Evolutionary conservation across 2,797 vertebrate genomes (phyloP), one percentile per base, ranked within the genome.

Genomic region (Rallus crepitans): DNA sequence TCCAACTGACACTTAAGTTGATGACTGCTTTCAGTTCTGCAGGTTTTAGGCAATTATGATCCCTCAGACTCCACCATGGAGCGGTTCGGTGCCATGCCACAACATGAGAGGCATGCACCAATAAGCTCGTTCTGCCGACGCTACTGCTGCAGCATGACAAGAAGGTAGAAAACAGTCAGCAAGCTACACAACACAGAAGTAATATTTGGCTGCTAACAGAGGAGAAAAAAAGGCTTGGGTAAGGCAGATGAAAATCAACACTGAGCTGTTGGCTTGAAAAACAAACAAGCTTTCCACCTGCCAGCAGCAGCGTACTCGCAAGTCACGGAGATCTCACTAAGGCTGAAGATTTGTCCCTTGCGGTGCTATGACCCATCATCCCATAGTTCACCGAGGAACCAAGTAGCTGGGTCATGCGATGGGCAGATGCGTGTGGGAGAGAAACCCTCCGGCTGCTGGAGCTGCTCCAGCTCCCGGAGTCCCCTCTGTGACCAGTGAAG

Each of bases 401-500:
- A 92, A 87, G 95, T 12, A 87, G 94, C 88, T 94, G 93, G 96
- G 95, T 96, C 96, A 96, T 82, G 68, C 70, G 0, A 59, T 95
- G 86, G 94, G 94, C 94, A 96, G 82, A 96, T 77, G 91, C 83
- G 89, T 0, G 25, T 79, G 71, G 96, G 94, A 94, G 90, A 91
- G 90, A 90, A 94, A 42, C 57, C 91, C 90, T 95, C 60, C 4
- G 57, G 96, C 95, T 92, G 91, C 92, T 15, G 6, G 82, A 59
- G 91, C 87, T 77, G 87, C 91, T 75, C 85, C 2, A 3, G 88
- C 90, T 92, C 55, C 76, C 0, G 1, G 93, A 93, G 81, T 77
- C 89, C 95, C 96, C 90, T 90, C 96, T 96, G 94, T 96, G 96
- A 96, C 93, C 91, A 94, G 23, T 89, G 95, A 94, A 95, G 93